phyloP scores from a whole-genome alignment of 2,797 vertebrate species.

The Zenarchopterus dispar region DNA sequence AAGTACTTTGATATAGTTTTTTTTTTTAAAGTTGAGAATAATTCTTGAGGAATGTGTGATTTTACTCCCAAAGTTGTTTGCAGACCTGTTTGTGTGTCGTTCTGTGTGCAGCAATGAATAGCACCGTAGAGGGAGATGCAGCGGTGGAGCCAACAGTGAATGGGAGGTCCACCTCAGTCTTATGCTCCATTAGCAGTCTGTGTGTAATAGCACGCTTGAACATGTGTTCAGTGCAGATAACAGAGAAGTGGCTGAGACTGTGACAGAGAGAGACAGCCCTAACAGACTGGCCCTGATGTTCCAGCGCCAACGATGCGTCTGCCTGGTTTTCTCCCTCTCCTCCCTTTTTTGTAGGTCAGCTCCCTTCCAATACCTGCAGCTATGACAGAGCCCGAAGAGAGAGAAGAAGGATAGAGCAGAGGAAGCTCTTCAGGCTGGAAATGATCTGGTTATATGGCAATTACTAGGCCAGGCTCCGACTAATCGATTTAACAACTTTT shows the following conservation, averaged over 20 bases:
- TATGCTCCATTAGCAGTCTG: slow-evolving; percentile 75
- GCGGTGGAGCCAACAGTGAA: slow-evolving; percentile 44
- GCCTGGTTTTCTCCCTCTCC: slow-evolving; percentile 28
- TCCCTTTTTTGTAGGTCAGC: slow-evolving; percentile 25
- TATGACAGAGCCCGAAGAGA: slow-evolving; percentile 32
- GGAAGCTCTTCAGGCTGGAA: slow-evolving; percentile 27
- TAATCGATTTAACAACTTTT: slow-evolving; percentile 58
- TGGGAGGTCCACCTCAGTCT: slow-evolving; percentile 70
- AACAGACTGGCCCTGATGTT: slow-evolving; percentile 68
- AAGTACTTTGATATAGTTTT: slow-evolving; percentile 36
- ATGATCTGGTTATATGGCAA: slow-evolving; percentile 43
- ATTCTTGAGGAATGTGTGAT: slow-evolving; percentile 44
- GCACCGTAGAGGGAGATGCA: slow-evolving; percentile 39
- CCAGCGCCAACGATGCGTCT: slow-evolving; percentile 42
- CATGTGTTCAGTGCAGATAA: slow-evolving; percentile 77
- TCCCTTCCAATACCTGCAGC: slow-evolving; percentile 42
- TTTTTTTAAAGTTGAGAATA: slow-evolving; percentile 35
- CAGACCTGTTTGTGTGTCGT: slow-evolving; percentile 13
- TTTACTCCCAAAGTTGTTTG: slow-evolving; percentile 30
- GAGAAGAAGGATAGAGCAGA: slow-evolving; percentile 4
- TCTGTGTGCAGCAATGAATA: slow-evolving; percentile 23
- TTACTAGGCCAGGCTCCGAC: slow-evolving; percentile 50
- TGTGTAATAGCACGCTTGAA: slow-evolving; percentile 72
- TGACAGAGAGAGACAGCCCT: slow-evolving; percentile 67
- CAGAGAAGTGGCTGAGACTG: slow-evolving; percentile 66